Evolutionary conservation across 1,140 invertebrate genomes (phyloP).

Genomic region (Heliconius hermathena): DNA sequence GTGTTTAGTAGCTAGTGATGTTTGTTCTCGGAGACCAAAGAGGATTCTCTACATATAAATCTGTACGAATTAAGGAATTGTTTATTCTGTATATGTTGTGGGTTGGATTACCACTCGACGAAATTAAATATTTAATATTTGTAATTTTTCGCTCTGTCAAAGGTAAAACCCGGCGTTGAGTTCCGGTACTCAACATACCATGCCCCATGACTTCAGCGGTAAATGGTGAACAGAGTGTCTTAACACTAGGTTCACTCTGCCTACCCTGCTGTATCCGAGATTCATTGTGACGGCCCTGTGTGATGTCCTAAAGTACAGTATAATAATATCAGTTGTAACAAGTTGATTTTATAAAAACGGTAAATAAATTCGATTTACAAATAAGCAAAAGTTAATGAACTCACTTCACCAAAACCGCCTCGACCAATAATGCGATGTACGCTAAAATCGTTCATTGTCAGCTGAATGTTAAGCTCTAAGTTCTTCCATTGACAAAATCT

Average conservation of each 20-base stretch:
- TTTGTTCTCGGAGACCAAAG: conserved; percentile 38
- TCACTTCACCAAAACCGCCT: conserved; percentile 97
- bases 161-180: too few species aligned
- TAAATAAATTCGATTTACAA: neutral
- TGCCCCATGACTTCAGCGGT: too few species aligned
- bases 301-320: neutral
- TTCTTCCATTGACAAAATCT: conserved; percentile 99
- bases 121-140: too few species aligned
- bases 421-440: conserved; percentile 99
- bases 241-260: too few species aligned
- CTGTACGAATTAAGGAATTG: conserved; percentile 20
- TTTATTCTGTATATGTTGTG: conserved; percentile 8
- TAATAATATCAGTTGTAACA: neutral
- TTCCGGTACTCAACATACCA: too few species aligned
- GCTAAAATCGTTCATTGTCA: conserved; percentile 99
- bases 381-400: conserved; percentile 29
- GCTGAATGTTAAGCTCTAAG: conserved; percentile 99
- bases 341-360: neutral
- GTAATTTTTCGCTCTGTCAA: too few species aligned
- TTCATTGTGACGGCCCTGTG: too few species aligned
- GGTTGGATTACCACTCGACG: too few species aligned
- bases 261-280: too few species aligned
- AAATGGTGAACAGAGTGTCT: too few species aligned
- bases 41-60: conserved; percentile 35
- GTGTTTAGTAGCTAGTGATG: conserved; percentile 36